These are phyloP conservation scores for Pseudotriccus pelzelni DNA, from an alignment of 2,797 vertebrate genomes.

Conservation along the genomic window DNA sequence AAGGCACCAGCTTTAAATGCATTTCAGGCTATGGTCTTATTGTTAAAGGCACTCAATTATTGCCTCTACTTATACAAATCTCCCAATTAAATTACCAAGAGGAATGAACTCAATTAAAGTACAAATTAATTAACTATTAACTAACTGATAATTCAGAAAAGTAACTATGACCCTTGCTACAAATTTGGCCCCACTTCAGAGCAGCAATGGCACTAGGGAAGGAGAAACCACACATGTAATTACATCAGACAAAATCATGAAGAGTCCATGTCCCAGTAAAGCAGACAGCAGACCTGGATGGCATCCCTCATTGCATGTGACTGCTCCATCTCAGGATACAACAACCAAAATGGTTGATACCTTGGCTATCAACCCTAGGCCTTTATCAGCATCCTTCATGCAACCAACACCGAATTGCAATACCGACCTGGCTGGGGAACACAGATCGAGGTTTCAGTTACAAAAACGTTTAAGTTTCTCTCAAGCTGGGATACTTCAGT, in stretches of 20 bases:
- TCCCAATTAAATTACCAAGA: background rate
- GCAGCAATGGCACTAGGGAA: background rate
- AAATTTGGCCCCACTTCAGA: background rate
- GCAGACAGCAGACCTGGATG: background rate
- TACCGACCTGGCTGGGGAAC: background rate
- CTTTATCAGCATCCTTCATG: background rate
- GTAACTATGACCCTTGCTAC: background rate
- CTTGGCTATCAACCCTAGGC: background rate
- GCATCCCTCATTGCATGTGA: background rate
- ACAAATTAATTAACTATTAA: background rate
- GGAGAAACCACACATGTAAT: background rate
- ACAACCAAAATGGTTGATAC: background rate
- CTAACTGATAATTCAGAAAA: background rate
- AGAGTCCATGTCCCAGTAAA: background rate
- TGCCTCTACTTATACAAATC: background rate
- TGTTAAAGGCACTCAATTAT: background rate
- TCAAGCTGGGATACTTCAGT: background rate
- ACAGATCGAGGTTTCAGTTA: background rate
- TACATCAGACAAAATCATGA: background rate
- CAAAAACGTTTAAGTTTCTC: background rate
- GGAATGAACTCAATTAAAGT: background rate
- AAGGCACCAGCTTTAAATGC: background rate
- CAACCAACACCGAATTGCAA: background rate
- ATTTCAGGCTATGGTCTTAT: background rate
- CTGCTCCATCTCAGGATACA: background rate